Percentiles rank a stretch among this genome's conserved stretches.
Conservation (phyloP, 2,113 vertebrate genomes). For the Bambusicola thoracicus region DNA sequence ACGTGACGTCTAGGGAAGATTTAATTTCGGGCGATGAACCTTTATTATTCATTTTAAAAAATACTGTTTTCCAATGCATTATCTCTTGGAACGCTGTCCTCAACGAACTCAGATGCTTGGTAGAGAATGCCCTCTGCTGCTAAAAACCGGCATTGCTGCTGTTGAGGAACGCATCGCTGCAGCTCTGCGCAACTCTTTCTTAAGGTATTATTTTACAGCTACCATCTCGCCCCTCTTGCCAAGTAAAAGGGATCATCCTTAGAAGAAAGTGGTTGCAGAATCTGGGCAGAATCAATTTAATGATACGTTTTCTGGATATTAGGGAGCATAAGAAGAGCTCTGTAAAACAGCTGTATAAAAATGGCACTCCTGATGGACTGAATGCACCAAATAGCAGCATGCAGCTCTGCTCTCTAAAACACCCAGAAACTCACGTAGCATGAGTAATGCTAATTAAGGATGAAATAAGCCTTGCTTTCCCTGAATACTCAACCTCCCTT, state of each 20-base stretch:
- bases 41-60: conserved; percentile 61
- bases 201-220: neutral
- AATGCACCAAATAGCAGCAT: neutral
- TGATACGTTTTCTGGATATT: neutral
- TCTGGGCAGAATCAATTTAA: conserved; percentile 13
- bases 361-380: neutral
- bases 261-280: neutral
- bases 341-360: neutral
- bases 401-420: neutral
- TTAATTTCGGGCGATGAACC: conserved; percentile 70
- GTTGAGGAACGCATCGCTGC: neutral
- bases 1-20: conserved; percentile 69
- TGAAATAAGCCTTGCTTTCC: neutral
- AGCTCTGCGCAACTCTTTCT: neutral
- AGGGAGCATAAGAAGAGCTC: neutral
- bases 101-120: conserved; percentile 13
- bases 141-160: conserved; percentile 42
- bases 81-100: neutral
- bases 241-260: neutral
- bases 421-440: neutral
- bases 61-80: neutral
- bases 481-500: neutral
- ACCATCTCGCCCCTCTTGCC: neutral
- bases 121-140: conserved; percentile 76
- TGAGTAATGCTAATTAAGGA: neutral